Evolutionary conservation across 2,888 invertebrate species (phyloP).

Genomic region (Chesias legatella): DNA sequence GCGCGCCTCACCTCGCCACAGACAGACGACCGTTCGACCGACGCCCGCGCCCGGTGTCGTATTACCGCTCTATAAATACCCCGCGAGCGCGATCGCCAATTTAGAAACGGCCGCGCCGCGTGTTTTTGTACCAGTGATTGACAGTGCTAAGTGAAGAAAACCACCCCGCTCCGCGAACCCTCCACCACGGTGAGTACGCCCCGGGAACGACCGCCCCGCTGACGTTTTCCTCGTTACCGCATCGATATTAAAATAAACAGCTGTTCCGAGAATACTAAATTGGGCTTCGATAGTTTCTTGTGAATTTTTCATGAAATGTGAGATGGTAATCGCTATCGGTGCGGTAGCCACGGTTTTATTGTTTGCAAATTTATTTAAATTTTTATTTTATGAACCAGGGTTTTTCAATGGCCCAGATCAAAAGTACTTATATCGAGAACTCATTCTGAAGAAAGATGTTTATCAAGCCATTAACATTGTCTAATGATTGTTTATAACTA

Average conservation of each 20-base stretch:
- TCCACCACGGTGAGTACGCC: constrained; percentile 62
- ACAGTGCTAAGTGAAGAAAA: constrained; percentile 76
- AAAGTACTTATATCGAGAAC: neutral
- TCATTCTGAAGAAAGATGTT: too few species aligned
- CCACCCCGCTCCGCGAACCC: constrained; percentile 48
- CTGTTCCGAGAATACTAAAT: constrained; percentile 75
- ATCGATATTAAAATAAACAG: constrained; percentile 73
- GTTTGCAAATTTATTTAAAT: constrained; percentile 11
- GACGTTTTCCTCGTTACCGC: constrained; percentile 46
- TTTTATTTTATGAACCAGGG: constrained; percentile 11
- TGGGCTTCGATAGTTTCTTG: constrained; percentile 50
- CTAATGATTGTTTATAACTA: too few species aligned
- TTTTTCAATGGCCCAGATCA: constrained; percentile 1
- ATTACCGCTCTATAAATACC: constrained; percentile 78
- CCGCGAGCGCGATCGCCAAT: constrained; percentile 77
- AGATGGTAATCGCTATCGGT: constrained; percentile 34
- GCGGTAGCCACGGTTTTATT: constrained; percentile 8
- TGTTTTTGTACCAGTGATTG: constrained; percentile 80
- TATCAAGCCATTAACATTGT: too few species aligned
- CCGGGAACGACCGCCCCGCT: constrained; percentile 36
- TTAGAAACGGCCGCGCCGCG: constrained; percentile 74
- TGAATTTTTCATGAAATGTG: constrained; percentile 49
- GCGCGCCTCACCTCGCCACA: constrained; percentile 62
- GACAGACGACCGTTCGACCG: constrained; percentile 65
- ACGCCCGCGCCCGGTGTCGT: constrained; percentile 74